These are phyloP conservation scores for Dorcus hopei DNA, from an alignment of 2,888 invertebrate genomes.

Conservation along the genomic window DNA sequence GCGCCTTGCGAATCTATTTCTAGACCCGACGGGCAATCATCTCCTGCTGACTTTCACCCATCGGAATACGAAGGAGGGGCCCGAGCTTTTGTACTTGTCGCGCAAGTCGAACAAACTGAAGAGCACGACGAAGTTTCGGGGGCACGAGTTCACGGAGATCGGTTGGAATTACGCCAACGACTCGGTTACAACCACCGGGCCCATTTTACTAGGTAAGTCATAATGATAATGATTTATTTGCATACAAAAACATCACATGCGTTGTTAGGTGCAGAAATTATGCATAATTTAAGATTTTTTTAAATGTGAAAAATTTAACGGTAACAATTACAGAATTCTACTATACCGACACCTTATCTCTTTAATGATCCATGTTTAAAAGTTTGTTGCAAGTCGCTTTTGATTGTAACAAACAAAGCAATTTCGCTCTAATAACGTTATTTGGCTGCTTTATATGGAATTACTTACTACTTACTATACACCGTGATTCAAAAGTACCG, in stretches of 20 bases:
- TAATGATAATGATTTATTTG: neutral
- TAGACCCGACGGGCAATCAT: constrained; percentile 87
- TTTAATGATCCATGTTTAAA: too few relatives aligned
- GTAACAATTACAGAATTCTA: too few relatives aligned
- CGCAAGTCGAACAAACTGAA: constrained; percentile 73
- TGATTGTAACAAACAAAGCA: too few relatives aligned
- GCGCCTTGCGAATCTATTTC: constrained; percentile 65
- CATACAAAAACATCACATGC: neutral
- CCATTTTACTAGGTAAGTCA: constrained; percentile 65
- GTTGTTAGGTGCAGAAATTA: too few relatives aligned
- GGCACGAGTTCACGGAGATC: constrained; percentile 85
- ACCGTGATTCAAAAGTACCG: too few relatives aligned
- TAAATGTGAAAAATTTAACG: neutral
- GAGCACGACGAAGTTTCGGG: constrained; percentile 59
- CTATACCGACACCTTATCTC: too few relatives aligned
- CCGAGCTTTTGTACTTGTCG: constrained; percentile 80
- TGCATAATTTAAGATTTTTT: neutral
- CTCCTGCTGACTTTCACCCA: constrained; percentile 72
- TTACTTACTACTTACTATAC: too few relatives aligned
- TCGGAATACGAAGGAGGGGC: constrained; percentile 54
- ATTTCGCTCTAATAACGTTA: too few relatives aligned
- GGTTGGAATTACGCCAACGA: constrained; percentile 81
- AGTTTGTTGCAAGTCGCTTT: too few relatives aligned
- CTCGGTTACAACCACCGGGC: constrained; percentile 69
- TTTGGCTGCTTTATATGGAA: too few relatives aligned